phyloP scores from a whole-genome alignment of 1,140 invertebrate species.

The Plodia interpunctella region DNA sequence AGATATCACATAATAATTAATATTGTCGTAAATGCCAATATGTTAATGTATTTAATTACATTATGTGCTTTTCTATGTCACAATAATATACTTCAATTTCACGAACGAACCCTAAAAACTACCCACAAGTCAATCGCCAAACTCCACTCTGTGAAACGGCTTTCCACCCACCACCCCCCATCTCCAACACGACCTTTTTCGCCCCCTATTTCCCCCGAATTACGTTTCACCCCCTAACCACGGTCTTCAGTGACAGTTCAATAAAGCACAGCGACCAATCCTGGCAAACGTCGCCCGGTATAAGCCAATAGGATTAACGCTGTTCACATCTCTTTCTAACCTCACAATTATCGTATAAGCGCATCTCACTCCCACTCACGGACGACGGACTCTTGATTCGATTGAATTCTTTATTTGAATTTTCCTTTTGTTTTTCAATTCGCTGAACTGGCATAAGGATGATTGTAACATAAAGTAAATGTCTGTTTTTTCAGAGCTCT shows the following conservation, averaged over 20 bases:
- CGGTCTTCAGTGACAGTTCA: constrained; percentile 74
- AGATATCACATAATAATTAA: too few relatives aligned
- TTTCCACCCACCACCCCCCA: constrained; percentile 32
- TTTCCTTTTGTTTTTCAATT: constrained; percentile 62
- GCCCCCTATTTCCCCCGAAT: constrained; percentile 61
- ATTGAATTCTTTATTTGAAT: constrained; percentile 72
- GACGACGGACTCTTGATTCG: constrained; percentile 68
- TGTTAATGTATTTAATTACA: too few relatives aligned
- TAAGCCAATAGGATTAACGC: constrained; percentile 76
- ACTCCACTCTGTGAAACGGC: constrained; percentile 59
- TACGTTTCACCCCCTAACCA: constrained; percentile 69
- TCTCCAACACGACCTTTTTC: constrained; percentile 20
- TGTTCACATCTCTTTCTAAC: constrained; percentile 39
- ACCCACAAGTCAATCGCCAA: constrained; percentile 74
- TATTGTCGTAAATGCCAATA: too few relatives aligned
- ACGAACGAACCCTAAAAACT: constrained; percentile 65
- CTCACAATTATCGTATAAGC: constrained; percentile 17
- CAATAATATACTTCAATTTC: too few relatives aligned
- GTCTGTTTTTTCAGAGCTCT: not conserved
- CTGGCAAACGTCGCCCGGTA: constrained; percentile 72
- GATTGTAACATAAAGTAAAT: constrained; percentile 13
- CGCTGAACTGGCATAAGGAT: constrained; percentile 26
- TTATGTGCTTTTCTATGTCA: too few relatives aligned
- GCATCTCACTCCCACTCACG: constrained; percentile 44
- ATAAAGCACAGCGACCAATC: constrained; percentile 74